These are phyloP conservation scores for Alethe castanea DNA, from an alignment of 2,113 vertebrate genomes.

Conservation along the genomic window DNA sequence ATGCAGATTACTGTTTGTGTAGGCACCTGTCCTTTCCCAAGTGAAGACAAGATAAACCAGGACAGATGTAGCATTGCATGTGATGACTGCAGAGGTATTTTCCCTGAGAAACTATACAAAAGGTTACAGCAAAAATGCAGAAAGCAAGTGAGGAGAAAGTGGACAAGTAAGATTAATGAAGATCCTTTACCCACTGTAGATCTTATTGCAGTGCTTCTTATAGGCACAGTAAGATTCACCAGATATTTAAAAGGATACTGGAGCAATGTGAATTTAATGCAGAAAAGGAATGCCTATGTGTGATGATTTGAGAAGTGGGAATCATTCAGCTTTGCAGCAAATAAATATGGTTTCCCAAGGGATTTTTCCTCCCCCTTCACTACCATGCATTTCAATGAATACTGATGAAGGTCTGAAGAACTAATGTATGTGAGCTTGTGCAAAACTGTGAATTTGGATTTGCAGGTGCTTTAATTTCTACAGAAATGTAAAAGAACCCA, in stretches of 20 bases:
- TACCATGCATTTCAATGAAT: not conserved
- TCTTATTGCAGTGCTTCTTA: not conserved
- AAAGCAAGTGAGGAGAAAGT: not conserved
- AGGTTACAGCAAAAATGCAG: not conserved
- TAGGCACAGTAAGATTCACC: not conserved
- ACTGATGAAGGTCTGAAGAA: not conserved
- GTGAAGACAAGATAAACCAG: not conserved
- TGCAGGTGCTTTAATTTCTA: not conserved
- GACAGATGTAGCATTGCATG: not conserved
- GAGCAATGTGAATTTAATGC: not conserved
- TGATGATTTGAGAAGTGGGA: not conserved
- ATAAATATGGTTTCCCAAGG: not conserved
- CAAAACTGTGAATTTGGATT: not conserved
- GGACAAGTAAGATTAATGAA: not conserved
- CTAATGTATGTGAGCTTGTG: not conserved
- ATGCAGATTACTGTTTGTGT: not conserved
- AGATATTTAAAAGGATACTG: not conserved
- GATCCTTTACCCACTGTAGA: not conserved
- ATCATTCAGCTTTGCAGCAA: not conserved
- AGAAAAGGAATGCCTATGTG: not conserved
- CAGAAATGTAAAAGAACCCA: not conserved
- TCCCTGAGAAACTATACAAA: not conserved
- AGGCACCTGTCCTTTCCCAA: not conserved
- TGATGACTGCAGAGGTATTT: not conserved
- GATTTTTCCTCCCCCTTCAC: rapidly evolving